These are phyloP conservation scores for Ornithoptera alexandrae DNA, from an alignment of 2,888 invertebrate genomes.

Conservation along the genomic window DNA sequence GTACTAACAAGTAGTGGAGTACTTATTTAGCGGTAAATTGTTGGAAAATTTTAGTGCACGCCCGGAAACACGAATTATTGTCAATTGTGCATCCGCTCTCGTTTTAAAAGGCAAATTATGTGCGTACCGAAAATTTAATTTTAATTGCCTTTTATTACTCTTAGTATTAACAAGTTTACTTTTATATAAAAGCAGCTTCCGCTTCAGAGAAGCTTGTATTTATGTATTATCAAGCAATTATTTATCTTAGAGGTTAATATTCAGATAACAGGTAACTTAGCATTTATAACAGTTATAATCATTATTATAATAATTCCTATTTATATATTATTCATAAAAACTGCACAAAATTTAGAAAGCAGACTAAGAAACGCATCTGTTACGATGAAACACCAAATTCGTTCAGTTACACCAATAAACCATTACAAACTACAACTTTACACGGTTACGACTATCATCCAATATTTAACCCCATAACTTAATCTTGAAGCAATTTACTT, in stretches of 20 bases:
- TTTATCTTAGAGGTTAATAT: no score
- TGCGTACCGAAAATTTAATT: conserved; percentile 3
- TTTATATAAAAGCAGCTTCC: no score
- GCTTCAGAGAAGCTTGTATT: no score
- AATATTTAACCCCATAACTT: conserved; percentile 44
- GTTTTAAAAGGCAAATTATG: conserved; percentile 23
- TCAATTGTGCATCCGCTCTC: conserved; percentile 23
- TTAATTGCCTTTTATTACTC: no score
- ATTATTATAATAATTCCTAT: no score
- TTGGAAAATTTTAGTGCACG: conserved; percentile 30
- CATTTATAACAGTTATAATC: no score
- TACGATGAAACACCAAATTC: conserved; percentile 6
- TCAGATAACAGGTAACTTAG: no score
- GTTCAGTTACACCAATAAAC: conserved; percentile 31
- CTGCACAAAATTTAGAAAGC: no score
- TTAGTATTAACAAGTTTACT: no score
- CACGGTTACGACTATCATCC: conserved; percentile 36
- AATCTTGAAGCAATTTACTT: conserved; percentile 17
- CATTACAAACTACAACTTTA: conserved; percentile 32
- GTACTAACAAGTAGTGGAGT: not conserved
- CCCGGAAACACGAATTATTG: conserved; percentile 27
- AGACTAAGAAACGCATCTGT: no score
- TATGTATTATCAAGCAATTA: no score
- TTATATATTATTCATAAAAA: no score
- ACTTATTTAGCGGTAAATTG: conserved; percentile 28